These are phyloP conservation scores for Zaprionus capensis DNA, from an alignment of 1,140 invertebrate species.

Conservation along the genomic window DNA sequence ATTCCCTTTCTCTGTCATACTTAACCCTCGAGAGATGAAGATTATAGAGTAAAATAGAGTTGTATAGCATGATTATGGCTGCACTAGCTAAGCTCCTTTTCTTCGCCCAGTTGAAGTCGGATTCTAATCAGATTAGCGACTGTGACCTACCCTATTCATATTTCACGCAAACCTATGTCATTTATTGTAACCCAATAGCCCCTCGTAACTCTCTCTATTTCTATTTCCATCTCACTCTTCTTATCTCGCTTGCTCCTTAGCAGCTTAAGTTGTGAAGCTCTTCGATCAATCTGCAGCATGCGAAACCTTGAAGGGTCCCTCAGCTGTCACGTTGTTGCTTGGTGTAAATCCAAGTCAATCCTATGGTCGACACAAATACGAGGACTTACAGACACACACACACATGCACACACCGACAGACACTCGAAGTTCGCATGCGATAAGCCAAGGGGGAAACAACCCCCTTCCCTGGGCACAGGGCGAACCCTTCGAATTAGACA, in stretches of 20 bases:
- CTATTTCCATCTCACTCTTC: background rate
- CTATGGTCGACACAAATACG: constrained; percentile 50
- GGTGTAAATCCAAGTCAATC: constrained; percentile 78
- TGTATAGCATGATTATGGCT: background rate
- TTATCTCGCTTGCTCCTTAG: background rate
- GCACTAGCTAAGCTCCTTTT: background rate
- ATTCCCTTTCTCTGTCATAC: background rate
- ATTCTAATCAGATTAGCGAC: constrained; percentile 73
- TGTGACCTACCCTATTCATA: constrained; percentile 79
- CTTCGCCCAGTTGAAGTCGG: constrained; percentile 16
- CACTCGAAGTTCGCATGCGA: constrained; percentile 31
- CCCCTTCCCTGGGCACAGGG: constrained; percentile 5
- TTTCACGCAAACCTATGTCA: constrained; percentile 72
- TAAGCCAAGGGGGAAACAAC: constrained; percentile 32
- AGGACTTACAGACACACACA: constrained; percentile 14
- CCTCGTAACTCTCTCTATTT: background rate
- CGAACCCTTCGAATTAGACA: constrained; percentile 68
- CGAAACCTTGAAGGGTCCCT: constrained; percentile 48
- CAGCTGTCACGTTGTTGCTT: constrained; percentile 49
- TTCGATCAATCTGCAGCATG: constrained; percentile 47
- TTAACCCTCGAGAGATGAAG: background rate
- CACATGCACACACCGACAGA: constrained; percentile 5
- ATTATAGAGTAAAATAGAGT: background rate
- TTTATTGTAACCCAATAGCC: constrained; percentile 63
- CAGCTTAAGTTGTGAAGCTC: constrained; percentile 46